Percentiles rank a stretch among this genome's conserved stretches.
Conservation (phyloP, 2,113 vertebrate species). For the Desmodus rotundus region DNA sequence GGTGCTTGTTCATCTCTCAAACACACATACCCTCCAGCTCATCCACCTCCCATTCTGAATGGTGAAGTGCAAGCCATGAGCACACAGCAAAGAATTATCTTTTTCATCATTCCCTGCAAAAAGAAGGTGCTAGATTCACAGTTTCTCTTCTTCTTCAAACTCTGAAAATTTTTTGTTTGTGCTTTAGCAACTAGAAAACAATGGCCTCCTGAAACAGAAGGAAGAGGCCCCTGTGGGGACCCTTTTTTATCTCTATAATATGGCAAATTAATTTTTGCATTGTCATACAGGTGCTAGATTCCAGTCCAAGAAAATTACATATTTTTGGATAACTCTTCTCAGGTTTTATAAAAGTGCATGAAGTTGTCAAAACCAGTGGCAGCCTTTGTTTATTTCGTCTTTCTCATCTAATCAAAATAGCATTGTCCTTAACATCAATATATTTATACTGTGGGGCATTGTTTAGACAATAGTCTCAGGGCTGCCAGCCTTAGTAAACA, state of each 20-base stretch:
- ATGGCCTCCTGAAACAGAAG: neutral
- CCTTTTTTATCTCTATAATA: neutral
- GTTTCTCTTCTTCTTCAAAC: neutral
- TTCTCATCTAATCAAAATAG: neutral
- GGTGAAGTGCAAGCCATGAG: neutral
- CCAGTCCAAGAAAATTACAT: neutral
- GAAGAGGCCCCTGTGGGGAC: neutral
- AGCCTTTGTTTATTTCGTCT: neutral
- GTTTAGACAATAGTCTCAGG: neutral
- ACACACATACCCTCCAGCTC: rapidly evolving
- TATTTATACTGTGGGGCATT: neutral
- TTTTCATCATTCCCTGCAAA: neutral
- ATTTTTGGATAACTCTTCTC: neutral
- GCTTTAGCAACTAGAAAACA: neutral
- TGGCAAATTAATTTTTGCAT: neutral
- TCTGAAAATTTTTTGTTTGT: neutral
- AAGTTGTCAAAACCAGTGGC: neutral
- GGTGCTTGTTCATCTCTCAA: neutral
- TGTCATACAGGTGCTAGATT: neutral
- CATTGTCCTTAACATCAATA: neutral
- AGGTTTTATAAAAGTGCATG: neutral
- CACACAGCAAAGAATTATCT: neutral
- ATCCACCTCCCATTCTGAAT: neutral
- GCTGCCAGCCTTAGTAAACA: neutral
- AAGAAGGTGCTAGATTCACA: neutral